A percentile compares a stretch with the other conserved stretches of the same genome.
phyloP scores from a whole-genome alignment of 2,888 invertebrate species.

The Caradrina clavipalpis region DNA sequence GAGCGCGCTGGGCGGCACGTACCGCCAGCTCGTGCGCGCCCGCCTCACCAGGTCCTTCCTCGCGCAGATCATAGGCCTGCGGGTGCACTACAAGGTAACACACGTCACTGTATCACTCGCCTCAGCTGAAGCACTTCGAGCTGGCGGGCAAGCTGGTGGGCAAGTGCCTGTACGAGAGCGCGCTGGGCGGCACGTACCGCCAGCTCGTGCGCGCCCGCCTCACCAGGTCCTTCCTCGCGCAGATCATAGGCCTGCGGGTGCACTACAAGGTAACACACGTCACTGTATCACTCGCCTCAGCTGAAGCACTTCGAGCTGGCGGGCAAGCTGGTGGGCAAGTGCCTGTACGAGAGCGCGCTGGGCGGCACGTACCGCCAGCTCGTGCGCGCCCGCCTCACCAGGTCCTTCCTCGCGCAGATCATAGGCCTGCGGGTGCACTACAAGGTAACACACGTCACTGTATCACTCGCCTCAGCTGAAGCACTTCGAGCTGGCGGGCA shows the following conservation, averaged over 20 bases:
- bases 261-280: slow-evolving; percentile 95
- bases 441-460: slow-evolving; percentile 93
- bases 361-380: slow-evolving; percentile 97
- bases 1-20: slow-evolving; percentile 96
- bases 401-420: slow-evolving; percentile 98
- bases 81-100: slow-evolving; percentile 97
- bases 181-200: slow-evolving; percentile 96
- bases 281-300: too few species aligned
- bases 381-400: slow-evolving; percentile 96
- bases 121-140: slow-evolving; percentile 96
- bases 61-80: slow-evolving; percentile 97
- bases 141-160: slow-evolving; percentile 98
- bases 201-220: slow-evolving; percentile 97
- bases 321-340: slow-evolving; percentile 98
- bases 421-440: slow-evolving; percentile 98
- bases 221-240: slow-evolving; percentile 97
- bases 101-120: too few species aligned
- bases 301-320: slow-evolving; percentile 98
- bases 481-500: slow-evolving; percentile 98
- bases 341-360: slow-evolving; percentile 97
- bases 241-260: slow-evolving; percentile 97
- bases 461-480: too few species aligned
- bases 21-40: slow-evolving; percentile 97
- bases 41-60: slow-evolving; percentile 97
- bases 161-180: slow-evolving; percentile 98